A percentile compares a stretch with the other conserved stretches of the same genome.
Conservation (phyloP, 2,888 invertebrate genomes). For the Oscheius sp. region DNA sequence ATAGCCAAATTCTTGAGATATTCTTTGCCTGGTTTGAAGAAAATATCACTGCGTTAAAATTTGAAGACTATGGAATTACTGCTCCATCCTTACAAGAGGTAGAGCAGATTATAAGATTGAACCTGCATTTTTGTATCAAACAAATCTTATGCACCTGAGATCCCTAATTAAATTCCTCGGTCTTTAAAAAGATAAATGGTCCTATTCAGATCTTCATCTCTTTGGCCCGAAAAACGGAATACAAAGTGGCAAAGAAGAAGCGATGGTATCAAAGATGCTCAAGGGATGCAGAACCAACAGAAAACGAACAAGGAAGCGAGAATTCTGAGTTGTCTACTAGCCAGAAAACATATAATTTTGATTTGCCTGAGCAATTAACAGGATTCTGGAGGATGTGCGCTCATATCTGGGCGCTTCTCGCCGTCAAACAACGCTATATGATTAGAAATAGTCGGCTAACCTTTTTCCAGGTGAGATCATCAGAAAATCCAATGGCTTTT, state of each 20-base stretch:
- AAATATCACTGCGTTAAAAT: conserved; percentile 39
- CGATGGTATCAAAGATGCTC: not conserved
- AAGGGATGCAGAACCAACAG: not conserved
- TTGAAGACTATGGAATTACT: conserved; percentile 65
- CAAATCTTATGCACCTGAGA: too few relatives aligned
- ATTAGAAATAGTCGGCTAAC: conserved; percentile 50
- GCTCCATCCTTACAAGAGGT: conserved; percentile 65
- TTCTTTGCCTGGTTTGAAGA: conserved; percentile 61
- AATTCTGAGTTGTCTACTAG: not conserved
- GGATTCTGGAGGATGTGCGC: conserved; percentile 36
- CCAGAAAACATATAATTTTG: conserved; percentile 32
- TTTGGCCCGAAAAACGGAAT: conserved; percentile 54
- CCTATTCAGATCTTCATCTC: conserved; percentile 20
- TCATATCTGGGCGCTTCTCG: conserved; percentile 62
- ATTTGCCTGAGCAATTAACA: conserved; percentile 47
- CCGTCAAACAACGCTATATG: conserved; percentile 56
- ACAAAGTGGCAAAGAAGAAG: conserved; percentile 42
- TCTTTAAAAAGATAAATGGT: not conserved
- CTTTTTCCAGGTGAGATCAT: conserved; percentile 49
- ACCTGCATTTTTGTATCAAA: too few relatives aligned
- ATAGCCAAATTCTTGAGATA: conserved; percentile 48
- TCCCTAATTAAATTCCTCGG: too few relatives aligned
- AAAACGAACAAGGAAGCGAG: not conserved
- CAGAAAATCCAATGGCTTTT: conserved; percentile 56
- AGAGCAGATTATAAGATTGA: conserved; percentile 33